A percentile compares a stretch with the other conserved stretches of the same genome.
These are phyloP conservation scores for Bubalus kerabau DNA, from an alignment of 2,113 vertebrate species.

Conservation along the genomic window DNA sequence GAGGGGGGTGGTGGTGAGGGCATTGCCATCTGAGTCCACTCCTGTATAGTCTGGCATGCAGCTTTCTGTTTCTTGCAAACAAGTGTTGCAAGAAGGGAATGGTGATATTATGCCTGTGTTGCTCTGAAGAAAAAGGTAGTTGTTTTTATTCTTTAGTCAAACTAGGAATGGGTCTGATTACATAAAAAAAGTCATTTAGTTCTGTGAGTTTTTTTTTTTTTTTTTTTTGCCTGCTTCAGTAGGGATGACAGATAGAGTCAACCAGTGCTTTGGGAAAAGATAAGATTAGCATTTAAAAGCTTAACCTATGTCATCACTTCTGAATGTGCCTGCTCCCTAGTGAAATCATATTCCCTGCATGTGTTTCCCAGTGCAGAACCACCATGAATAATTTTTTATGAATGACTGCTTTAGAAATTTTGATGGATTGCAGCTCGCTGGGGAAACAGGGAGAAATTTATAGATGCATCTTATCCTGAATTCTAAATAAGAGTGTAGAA, in stretches of 20 bases:
- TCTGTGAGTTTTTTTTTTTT: not conserved
- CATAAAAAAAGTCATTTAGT: not conserved
- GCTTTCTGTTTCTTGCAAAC: not conserved
- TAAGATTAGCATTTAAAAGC: constrained; percentile 45
- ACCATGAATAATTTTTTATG: not conserved
- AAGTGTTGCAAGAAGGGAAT: not conserved
- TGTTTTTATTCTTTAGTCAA: not conserved
- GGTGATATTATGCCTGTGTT: not conserved
- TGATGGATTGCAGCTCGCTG: constrained; percentile 1
- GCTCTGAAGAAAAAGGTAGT: not conserved
- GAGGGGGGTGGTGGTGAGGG: too few relatives aligned
- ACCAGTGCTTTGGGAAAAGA: not conserved
- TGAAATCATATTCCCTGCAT: not conserved
- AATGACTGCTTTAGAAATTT: constrained; percentile 10
- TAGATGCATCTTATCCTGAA: not conserved
- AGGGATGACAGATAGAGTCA: not conserved
- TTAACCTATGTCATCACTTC: constrained; percentile 6
- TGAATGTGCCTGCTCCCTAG: not conserved
- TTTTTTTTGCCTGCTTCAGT: not conserved
- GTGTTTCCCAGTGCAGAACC: not conserved
- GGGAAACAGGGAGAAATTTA: not conserved
- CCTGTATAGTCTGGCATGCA: not conserved
- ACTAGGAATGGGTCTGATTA: not conserved
- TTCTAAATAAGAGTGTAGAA: not conserved
- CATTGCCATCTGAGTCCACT: not conserved